Evolutionary conservation across 2,113 vertebrate species (phyloP).

Genomic region (Proteles cristata): DNA sequence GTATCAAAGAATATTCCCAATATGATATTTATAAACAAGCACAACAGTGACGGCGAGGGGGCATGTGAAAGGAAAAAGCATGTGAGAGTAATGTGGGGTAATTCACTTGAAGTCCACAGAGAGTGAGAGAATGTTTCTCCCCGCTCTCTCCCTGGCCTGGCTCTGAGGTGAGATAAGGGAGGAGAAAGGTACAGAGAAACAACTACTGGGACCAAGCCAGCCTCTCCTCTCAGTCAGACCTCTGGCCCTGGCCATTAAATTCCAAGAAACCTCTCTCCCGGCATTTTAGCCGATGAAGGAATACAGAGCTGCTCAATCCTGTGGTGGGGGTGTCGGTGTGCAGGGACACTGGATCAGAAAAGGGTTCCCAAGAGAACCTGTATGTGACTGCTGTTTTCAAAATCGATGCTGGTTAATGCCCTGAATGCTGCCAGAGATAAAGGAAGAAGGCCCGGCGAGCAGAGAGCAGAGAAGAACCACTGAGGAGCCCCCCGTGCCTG

Average conservation of each 20-base stretch:
- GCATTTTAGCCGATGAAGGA: background rate
- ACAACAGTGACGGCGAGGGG: background rate
- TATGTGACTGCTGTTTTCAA: background rate
- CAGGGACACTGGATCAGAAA: background rate
- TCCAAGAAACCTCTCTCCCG: background rate
- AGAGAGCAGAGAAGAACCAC: background rate
- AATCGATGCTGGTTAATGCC: background rate
- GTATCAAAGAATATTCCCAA: constrained; percentile 44
- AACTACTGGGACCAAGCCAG: background rate
- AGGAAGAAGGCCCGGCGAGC: constrained; percentile 61
- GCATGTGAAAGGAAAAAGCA: background rate
- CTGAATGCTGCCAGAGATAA: constrained; percentile 59
- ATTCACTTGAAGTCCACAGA: background rate
- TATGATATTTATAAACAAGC: constrained; percentile 18
- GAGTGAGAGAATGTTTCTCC: background rate
- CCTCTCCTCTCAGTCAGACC: background rate
- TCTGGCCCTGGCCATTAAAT: background rate
- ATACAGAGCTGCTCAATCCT: background rate
- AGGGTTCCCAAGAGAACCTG: background rate
- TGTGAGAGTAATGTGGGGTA: background rate
- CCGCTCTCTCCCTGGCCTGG: background rate
- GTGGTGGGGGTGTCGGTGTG: background rate
- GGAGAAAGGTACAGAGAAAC: background rate
- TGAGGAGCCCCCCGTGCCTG: constrained; percentile 1
- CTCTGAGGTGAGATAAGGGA: background rate